phyloP scores from a whole-genome alignment of 2,888 invertebrate genomes.

The Zygaena filipendulae region DNA sequence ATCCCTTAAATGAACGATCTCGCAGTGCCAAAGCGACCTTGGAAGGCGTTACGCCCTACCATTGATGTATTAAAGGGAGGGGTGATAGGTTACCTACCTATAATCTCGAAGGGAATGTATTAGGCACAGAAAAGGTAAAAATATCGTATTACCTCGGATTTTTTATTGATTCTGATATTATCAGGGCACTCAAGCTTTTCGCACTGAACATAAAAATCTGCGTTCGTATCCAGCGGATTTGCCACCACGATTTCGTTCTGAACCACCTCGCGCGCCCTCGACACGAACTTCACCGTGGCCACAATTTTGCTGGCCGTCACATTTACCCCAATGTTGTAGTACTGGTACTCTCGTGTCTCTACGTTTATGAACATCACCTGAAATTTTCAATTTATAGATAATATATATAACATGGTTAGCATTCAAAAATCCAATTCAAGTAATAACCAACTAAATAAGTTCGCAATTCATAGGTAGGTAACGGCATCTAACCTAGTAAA shows the following conservation, averaged over 20 bases:
- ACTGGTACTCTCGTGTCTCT: constrained; percentile 44
- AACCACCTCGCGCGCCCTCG: constrained; percentile 42
- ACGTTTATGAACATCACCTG: constrained; percentile 50
- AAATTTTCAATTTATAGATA: neutral
- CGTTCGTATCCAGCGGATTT: constrained; percentile 37
- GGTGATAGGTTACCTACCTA: too few species aligned
- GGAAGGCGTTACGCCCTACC: too few species aligned
- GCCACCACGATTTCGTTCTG: constrained; percentile 34
- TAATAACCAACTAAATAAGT: too few species aligned
- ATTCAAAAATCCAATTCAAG: too few species aligned
- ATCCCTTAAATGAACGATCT: too few species aligned
- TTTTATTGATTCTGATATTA: constrained; percentile 28
- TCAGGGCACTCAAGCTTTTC: constrained; percentile 33
- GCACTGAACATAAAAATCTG: constrained; percentile 29
- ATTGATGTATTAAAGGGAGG: too few species aligned
- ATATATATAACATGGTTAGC: neutral
- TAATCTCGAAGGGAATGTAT: too few species aligned
- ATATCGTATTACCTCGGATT: constrained; percentile 54
- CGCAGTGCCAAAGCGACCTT: too few species aligned
- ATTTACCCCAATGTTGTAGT: constrained; percentile 34
- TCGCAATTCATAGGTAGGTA: too few species aligned
- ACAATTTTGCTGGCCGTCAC: constrained; percentile 39
- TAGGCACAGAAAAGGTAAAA: too few species aligned
- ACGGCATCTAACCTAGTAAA: too few species aligned
- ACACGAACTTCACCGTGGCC: constrained; percentile 36